phyloP scores from a whole-genome alignment of 2,113 vertebrate genomes.

The Pholis gunnellus region DNA sequence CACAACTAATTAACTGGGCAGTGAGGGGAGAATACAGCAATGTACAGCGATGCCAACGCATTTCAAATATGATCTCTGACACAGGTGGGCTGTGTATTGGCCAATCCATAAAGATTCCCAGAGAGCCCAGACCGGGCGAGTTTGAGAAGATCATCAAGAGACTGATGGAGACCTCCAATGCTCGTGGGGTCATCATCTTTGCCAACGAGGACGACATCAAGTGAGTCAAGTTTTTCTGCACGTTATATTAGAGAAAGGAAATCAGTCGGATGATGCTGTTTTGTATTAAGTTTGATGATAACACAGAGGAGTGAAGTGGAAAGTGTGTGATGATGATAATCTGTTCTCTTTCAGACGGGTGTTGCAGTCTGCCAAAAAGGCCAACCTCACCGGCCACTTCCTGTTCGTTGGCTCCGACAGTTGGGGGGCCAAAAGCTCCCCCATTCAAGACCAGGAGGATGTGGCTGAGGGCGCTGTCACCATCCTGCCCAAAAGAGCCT shows the following conservation, averaged over 20 bases:
- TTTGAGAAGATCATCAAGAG: slow-evolving; percentile 96
- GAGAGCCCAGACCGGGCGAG: slow-evolving; percentile 91
- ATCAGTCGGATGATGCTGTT: not conserved
- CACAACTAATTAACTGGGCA: not conserved
- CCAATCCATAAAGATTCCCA: slow-evolving; percentile 94
- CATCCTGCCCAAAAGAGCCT: slow-evolving; percentile 83
- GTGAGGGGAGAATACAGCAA: not conserved
- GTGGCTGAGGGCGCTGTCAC: slow-evolving; percentile 84
- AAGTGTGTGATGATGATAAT: not conserved
- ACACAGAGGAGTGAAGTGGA: not conserved
- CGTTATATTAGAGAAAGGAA: not conserved
- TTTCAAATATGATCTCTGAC: slow-evolving; percentile 35
- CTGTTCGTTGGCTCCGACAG: slow-evolving; percentile 85
- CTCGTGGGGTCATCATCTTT: slow-evolving; percentile 93
- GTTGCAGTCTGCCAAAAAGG: slow-evolving; percentile 85
- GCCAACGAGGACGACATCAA: slow-evolving; percentile 97
- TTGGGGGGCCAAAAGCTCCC: slow-evolving; percentile 83
- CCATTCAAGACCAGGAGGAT: slow-evolving; percentile 82
- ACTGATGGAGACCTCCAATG: slow-evolving; percentile 94
- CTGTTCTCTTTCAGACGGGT: slow-evolving; percentile 83
- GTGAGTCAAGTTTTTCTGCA: slow-evolving; percentile 76
- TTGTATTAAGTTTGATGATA: not conserved
- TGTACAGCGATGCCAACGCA: not conserved
- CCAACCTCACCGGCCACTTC: slow-evolving; percentile 90
- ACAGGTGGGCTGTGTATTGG: slow-evolving; percentile 93